Percentiles rank a stretch among this genome's conserved stretches.
Conservation (phyloP, 2,888 invertebrate species). For the Chalcosyrphus nemorum region DNA sequence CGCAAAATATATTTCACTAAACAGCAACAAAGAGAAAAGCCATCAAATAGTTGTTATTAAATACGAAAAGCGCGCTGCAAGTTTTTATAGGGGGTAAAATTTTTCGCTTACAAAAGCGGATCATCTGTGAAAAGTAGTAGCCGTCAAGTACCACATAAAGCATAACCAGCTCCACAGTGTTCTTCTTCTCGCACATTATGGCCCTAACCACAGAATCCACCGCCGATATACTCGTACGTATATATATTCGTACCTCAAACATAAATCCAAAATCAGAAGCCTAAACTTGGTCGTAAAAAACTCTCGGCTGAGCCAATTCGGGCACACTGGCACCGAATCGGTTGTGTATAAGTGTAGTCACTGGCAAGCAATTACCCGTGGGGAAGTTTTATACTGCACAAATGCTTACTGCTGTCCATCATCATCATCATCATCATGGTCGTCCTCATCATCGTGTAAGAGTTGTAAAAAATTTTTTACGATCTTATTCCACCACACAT, state of each 20-base stretch:
- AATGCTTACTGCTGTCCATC: conserved; percentile 50
- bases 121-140: conserved; percentile 37
- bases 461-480: conserved; percentile 47
- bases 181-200: conserved; percentile 35
- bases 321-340: not conserved
- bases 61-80: too few species aligned
- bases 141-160: conserved; percentile 55
- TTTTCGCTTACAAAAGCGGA: conserved; percentile 1
- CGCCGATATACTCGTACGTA: too few species aligned
- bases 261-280: conserved; percentile 70
- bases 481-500: conserved; percentile 14
- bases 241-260: conserved; percentile 43
- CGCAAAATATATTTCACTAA: not conserved
- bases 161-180: conserved; percentile 45
- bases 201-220: conserved; percentile 38
- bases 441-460: conserved; percentile 10
- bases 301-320: conserved; percentile 40
- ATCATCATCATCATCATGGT: conserved; percentile 28
- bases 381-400: conserved; percentile 45
- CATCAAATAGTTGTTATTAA: not conserved
- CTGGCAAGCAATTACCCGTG: conserved; percentile 39
- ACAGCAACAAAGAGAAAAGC: too few species aligned
- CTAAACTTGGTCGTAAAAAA: conserved; percentile 59
- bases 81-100: not conserved
- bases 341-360: conserved; percentile 37